These are phyloP conservation scores for cat (Felis catus) DNA, from an alignment of 2,113 vertebrate genomes.

Conservation along the genomic window F.catus_Fca126_mat1.0 CM031419.1:2304001-2304500, in stretches of 20 bases:
- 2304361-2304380: not conserved
- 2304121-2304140: not conserved
- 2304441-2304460: not conserved
- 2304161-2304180: too few species aligned
- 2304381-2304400: not conserved
- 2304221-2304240: not conserved
- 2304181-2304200: not conserved
- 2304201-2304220: not conserved
- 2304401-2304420: not conserved
- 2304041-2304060: not conserved
- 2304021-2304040: rapidly evolving
- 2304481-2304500: not conserved
- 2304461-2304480: not conserved
- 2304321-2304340: rapidly evolving
- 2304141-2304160: not conserved
- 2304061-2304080: not conserved
- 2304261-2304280: not conserved
- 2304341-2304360: not conserved
- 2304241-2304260: not conserved
- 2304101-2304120: not conserved
- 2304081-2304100: too few species aligned
- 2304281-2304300: rapidly evolving
- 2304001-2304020: rapidly evolving
- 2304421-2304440: not conserved
- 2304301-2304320: not conserved